Conservation (phyloP, 1,140 invertebrate genomes). For the Lucilia cuprina region DNA sequence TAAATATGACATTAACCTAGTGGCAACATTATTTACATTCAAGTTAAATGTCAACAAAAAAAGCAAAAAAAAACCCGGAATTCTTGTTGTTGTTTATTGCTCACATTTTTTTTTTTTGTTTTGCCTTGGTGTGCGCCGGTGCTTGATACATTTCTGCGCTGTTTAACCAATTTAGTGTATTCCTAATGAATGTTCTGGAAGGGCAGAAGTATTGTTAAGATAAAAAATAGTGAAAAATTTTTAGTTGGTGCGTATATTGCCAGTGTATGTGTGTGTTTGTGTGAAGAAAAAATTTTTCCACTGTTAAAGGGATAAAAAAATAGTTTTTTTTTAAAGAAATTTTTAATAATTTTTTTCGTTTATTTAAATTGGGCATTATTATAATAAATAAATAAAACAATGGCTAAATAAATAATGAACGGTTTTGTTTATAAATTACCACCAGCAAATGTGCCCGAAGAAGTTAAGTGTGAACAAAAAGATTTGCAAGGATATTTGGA, state of each 20-base stretch:
- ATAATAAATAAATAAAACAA: neutral
- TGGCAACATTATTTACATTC: no score
- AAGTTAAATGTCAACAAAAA: no score
- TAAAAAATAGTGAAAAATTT: constrained; percentile 8
- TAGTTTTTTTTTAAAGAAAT: neutral
- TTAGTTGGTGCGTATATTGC: neutral
- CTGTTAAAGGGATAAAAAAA: neutral
- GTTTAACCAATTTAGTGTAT: neutral
- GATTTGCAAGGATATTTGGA: constrained; percentile 37
- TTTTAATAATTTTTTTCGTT: neutral
- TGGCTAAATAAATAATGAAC: constrained; percentile 30
- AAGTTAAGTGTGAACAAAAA: neutral
- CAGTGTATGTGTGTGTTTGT: neutral
- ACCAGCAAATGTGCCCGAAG: neutral
- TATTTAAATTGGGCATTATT: neutral
- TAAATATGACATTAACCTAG: no score
- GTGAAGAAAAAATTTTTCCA: neutral
- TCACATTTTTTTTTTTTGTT: no score
- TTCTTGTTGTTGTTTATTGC: no score
- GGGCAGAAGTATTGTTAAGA: neutral
- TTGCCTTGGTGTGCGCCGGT: no score
- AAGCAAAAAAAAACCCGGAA: no score
- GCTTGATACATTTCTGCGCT: neutral
- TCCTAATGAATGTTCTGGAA: constrained; percentile 6
- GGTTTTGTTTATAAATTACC: constrained; percentile 29